Percentiles rank a stretch among this genome's conserved stretches.
These are phyloP conservation scores for Enteromius afrohamiltoni DNA, from an alignment of 2,797 vertebrate genomes.

Conservation along the genomic window DNA sequence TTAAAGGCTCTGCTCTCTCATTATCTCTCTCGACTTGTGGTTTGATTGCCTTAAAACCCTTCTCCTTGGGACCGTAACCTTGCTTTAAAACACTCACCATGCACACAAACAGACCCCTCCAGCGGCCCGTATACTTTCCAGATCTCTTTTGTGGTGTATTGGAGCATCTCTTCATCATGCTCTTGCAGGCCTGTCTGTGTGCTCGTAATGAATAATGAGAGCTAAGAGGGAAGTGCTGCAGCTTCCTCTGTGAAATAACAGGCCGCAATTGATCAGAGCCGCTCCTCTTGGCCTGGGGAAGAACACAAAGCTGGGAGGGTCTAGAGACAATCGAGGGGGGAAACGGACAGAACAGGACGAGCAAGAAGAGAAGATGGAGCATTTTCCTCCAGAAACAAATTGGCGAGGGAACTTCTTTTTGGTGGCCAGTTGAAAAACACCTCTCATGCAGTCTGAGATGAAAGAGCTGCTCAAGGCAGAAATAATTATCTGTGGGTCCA, in stretches of 20 bases:
- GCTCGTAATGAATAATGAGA: slow-evolving; percentile 54
- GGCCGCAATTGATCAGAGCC: slow-evolving; percentile 52
- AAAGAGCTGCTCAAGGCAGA: slow-evolving; percentile 39
- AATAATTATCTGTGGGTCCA: slow-evolving; percentile 43
- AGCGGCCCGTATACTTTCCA: slow-evolving; percentile 19
- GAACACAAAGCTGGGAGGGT: slow-evolving; percentile 18
- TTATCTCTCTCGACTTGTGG: slow-evolving; percentile 1
- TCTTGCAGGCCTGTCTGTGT: slow-evolving; percentile 48
- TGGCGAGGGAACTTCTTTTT: slow-evolving; percentile 20
- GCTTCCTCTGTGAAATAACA: slow-evolving; percentile 47
- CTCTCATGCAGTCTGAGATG: slow-evolving; percentile 14
- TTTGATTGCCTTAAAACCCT: slow-evolving; percentile 28
- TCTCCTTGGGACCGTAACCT: slow-evolving; percentile 34
- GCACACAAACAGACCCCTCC: slow-evolving; percentile 9
- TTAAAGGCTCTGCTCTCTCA: slow-evolving; percentile 20
- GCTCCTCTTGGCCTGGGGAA: slow-evolving; percentile 26
- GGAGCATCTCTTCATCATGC: slow-evolving; percentile 45
- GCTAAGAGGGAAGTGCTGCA: slow-evolving; percentile 45
- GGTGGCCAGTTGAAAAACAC: slow-evolving; percentile 18
- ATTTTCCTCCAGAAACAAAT: slow-evolving; percentile 13
- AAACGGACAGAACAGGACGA: neutral
- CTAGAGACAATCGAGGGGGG: slow-evolving; percentile 8
- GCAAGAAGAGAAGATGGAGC: neutral
- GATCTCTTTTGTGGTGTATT: slow-evolving; percentile 43
- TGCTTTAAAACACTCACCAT: slow-evolving; percentile 26